Percentiles rank a stretch among this genome's conserved stretches.
Conservation (phyloP, 2,113 vertebrate species). For the Carassius carassius region DNA sequence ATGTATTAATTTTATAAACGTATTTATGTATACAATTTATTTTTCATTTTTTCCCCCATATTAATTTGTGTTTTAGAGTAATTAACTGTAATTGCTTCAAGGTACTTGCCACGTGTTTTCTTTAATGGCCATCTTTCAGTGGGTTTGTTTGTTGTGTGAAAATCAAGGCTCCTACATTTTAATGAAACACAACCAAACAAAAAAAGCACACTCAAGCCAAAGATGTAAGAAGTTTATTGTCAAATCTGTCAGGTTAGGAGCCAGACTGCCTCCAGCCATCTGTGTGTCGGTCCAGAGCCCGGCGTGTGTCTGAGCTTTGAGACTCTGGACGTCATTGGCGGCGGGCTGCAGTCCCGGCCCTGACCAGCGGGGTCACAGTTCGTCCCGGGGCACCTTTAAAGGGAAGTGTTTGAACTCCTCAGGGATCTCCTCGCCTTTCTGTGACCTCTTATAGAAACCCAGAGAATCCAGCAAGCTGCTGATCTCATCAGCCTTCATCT, state of each 20-base stretch:
- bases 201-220: neutral
- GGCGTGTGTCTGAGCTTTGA: constrained; percentile 64
- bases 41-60: too few species aligned
- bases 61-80: too few species aligned
- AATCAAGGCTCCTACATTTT: neutral
- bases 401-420: constrained; percentile 78
- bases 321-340: constrained; percentile 40
- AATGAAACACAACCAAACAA: neutral
- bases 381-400: constrained; percentile 71
- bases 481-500: constrained; percentile 79
- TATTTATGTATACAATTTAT: too few species aligned
- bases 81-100: too few species aligned
- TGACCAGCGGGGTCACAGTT: constrained; percentile 74
- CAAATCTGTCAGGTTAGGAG: neutral
- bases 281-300: constrained; percentile 68
- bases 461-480: constrained; percentile 77
- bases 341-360: constrained; percentile 59
- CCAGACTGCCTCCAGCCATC: constrained; percentile 39
- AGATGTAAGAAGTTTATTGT: constrained; percentile 35
- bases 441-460: constrained; percentile 79
- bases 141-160: neutral
- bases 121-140: neutral
- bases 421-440: constrained; percentile 80
- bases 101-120: neutral
- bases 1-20: too few species aligned